Evolutionary conservation across 64 coral and sea anemone genomes (phyloP).

Genomic region (Pachyseris speciosa): DNA sequence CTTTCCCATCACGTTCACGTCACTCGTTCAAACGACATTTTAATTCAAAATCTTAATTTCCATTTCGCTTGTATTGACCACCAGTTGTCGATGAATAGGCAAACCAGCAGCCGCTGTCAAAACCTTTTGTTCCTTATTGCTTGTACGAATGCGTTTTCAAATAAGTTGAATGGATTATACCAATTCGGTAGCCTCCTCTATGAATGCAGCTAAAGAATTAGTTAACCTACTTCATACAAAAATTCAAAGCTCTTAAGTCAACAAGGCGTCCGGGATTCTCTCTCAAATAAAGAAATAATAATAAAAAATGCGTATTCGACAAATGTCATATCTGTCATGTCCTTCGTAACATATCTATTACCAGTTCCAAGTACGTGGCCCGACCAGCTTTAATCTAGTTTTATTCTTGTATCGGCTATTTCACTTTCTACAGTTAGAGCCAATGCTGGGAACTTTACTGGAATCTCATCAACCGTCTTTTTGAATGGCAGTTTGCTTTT

Average conservation of each 20-base stretch:
- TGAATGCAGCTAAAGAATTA: background rate
- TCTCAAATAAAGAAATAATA: too few relatives aligned
- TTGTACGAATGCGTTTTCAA: background rate
- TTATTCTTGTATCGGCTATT: too few relatives aligned
- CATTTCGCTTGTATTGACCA: slow-evolving; percentile 35
- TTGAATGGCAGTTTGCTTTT: background rate
- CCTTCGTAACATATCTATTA: too few relatives aligned
- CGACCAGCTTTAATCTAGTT: background rate
- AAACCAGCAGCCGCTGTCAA: slow-evolving; percentile 10
- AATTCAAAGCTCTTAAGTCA: too few relatives aligned
- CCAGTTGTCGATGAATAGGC: background rate
- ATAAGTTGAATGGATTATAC: background rate
- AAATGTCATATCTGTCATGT: too few relatives aligned
- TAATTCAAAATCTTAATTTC: slow-evolving; percentile 6
- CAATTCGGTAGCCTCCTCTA: background rate
- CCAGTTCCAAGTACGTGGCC: too few relatives aligned
- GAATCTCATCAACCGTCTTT: background rate
- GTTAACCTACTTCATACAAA: background rate
- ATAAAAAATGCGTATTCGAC: too few relatives aligned
- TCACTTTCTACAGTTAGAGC: too few relatives aligned
- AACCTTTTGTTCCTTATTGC: background rate
- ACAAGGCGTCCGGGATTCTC: too few relatives aligned
- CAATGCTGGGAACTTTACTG: background rate
- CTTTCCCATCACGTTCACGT: background rate
- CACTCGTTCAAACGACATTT: background rate